Conservation (phyloP, 1,140 invertebrate species). For the Scaptodrosophila lebanonensis region DNA sequence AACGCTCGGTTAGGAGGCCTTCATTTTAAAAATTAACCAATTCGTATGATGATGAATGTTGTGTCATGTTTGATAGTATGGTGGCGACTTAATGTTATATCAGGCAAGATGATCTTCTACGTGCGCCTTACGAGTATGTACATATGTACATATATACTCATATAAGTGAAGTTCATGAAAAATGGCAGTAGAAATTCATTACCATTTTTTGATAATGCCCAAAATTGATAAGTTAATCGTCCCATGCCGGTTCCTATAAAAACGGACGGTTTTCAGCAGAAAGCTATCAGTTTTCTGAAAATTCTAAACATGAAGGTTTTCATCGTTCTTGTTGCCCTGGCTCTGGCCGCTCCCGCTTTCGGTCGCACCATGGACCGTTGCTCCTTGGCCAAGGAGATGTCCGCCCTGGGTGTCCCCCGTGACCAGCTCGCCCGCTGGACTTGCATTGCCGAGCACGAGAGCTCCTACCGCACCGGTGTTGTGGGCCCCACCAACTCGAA, state of each 20-base stretch:
- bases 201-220: too few relatives aligned
- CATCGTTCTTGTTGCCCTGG: slow-evolving; percentile 33
- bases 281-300: slow-evolving; percentile 26
- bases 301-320: slow-evolving; percentile 40
- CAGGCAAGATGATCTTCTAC: too few relatives aligned
- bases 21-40: too few relatives aligned
- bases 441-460: slow-evolving; percentile 19
- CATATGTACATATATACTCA: too few relatives aligned
- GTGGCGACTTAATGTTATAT: too few relatives aligned
- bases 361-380: slow-evolving; percentile 40
- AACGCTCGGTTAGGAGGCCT: too few relatives aligned
- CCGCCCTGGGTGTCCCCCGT: slow-evolving; percentile 10
- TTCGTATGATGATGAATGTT: too few relatives aligned
- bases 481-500: slow-evolving; percentile 19
- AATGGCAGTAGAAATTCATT: too few relatives aligned
- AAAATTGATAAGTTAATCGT: too few relatives aligned
- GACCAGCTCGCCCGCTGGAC: slow-evolving; percentile 11
- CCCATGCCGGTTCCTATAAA: slow-evolving; percentile 23
- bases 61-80: too few relatives aligned
- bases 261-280: neutral
- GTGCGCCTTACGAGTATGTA: too few relatives aligned
- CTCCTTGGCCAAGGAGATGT: slow-evolving; percentile 41
- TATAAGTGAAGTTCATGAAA: too few relatives aligned
- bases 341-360: slow-evolving; percentile 14
- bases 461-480: slow-evolving; percentile 4